These are phyloP conservation scores for Agonopterix heracliana DNA, from an alignment of 2,888 invertebrate species.

Conservation along the genomic window DNA sequence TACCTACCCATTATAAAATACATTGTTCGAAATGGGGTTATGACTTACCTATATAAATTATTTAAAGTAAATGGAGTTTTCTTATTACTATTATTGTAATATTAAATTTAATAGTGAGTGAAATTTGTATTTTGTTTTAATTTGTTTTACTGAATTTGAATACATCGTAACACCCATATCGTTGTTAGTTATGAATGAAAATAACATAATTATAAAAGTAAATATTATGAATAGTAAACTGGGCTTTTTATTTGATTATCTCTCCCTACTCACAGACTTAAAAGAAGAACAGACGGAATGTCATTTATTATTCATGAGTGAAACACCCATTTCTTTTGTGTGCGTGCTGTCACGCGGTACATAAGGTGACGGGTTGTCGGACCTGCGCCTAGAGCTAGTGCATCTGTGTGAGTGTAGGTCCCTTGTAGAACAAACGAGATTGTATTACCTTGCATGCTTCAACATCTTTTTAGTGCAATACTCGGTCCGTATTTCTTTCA, in stretches of 20 bases:
- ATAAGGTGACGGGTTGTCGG: no score
- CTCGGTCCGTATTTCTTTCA: no score
- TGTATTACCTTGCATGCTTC: no score
- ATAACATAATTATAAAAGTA: constrained; percentile 77
- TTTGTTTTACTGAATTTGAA: constrained; percentile 75
- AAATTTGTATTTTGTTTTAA: constrained; percentile 75
- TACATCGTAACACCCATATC: constrained; percentile 76
- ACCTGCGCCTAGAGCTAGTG: no score
- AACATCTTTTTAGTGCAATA: no score
- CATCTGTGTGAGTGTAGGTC: no score
- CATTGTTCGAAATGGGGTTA: constrained; percentile 66
- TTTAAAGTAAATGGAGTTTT: constrained; percentile 63
- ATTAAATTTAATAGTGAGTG: constrained; percentile 76
- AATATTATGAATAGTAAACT: constrained; percentile 74
- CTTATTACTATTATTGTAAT: constrained; percentile 72
- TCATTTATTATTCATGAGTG: no score
- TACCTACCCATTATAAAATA: constrained; percentile 54
- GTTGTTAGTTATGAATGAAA: constrained; percentile 77
- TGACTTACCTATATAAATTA: constrained; percentile 71
- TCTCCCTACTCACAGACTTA: no score
- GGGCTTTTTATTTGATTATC: constrained; percentile 55
- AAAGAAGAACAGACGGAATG: no score
- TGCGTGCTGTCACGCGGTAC: no score
- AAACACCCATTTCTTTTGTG: no score
- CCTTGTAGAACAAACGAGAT: no score